phyloP scores from a whole-genome alignment of 2,113 vertebrate genomes.

The Salminus brasiliensis region DNA sequence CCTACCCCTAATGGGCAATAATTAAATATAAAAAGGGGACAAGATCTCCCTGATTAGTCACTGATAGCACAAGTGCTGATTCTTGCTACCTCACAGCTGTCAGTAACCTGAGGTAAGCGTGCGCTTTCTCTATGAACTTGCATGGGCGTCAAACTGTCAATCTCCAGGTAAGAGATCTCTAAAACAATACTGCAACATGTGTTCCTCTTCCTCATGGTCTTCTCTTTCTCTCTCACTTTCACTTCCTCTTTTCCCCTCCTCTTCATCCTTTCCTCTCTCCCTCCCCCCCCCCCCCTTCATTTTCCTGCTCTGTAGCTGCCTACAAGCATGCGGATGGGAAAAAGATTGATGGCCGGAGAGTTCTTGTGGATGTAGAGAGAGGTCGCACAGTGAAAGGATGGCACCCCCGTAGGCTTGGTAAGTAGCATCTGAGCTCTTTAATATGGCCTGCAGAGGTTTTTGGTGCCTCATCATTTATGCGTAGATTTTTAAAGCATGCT shows the following conservation, averaged over 20 bases:
- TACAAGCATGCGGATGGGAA: slow-evolving; percentile 95
- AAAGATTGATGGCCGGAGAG: slow-evolving; percentile 91
- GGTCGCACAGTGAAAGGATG: slow-evolving; percentile 93
- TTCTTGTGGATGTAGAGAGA: slow-evolving; percentile 91
- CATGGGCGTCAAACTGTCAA: slow-evolving; percentile 27
- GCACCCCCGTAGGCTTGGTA: slow-evolving; percentile 88
- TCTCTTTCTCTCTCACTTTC: slow-evolving; percentile 32
- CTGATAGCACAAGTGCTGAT: neutral
- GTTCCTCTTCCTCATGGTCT: slow-evolving; percentile 17
- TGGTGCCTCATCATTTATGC: no score
- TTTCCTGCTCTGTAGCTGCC: slow-evolving; percentile 81
- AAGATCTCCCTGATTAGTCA: neutral
- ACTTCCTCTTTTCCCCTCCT: slow-evolving; percentile 36
- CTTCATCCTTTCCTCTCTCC: slow-evolving; percentile 13
- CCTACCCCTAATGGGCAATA: neutral
- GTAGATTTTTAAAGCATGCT: no score
- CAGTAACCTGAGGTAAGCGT: slow-evolving; percentile 41
- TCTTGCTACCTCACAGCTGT: neutral
- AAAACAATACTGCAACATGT: slow-evolving; percentile 40
- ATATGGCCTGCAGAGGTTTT: no score
- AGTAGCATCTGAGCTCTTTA: slow-evolving; percentile 37
- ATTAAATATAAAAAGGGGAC: neutral
- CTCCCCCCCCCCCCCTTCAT: slow-evolving; percentile 28
- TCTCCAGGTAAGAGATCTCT: slow-evolving; percentile 46
- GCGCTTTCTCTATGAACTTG: slow-evolving; percentile 23